Percentiles rank a stretch among this genome's conserved stretches.
phyloP scores from a whole-genome alignment of 2,888 invertebrate genomes.

The Pammene aurita region DNA sequence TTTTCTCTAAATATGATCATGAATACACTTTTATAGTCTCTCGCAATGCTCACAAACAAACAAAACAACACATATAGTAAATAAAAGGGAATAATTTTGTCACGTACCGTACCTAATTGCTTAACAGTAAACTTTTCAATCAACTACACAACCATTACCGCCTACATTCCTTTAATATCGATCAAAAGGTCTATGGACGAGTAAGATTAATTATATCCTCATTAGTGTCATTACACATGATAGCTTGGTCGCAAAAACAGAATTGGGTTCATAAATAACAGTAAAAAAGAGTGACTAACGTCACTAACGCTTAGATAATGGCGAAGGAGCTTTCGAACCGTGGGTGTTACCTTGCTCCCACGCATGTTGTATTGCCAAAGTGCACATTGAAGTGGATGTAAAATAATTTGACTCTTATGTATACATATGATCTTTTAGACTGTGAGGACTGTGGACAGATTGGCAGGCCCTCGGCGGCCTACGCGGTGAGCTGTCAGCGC shows the following conservation, averaged over 20 bases:
- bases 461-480: constrained; percentile 23
- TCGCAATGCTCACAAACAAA: no score
- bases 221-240: constrained; percentile 15
- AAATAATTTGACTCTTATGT: constrained; percentile 2
- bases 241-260: constrained; percentile 26
- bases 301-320: constrained; percentile 54
- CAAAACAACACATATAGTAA: neutral
- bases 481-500: constrained; percentile 17
- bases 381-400: neutral
- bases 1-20: no score
- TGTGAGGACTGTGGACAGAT: constrained; percentile 11
- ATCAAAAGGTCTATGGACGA: constrained; percentile 32
- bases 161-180: constrained; percentile 37
- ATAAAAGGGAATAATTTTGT: neutral
- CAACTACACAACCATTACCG: constrained; percentile 13
- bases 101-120: neutral
- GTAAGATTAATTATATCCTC: constrained; percentile 21
- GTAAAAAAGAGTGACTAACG: constrained; percentile 52
- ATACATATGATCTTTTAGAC: neutral
- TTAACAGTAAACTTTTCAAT: constrained; percentile 21
- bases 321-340: constrained; percentile 63
- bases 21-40: no score
- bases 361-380: constrained; percentile 49
- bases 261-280: constrained; percentile 51
- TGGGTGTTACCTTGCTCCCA: constrained; percentile 63